phyloP scores from a whole-genome alignment of 2,113 vertebrate genomes.

The Xiphorhynchus elegans region DNA sequence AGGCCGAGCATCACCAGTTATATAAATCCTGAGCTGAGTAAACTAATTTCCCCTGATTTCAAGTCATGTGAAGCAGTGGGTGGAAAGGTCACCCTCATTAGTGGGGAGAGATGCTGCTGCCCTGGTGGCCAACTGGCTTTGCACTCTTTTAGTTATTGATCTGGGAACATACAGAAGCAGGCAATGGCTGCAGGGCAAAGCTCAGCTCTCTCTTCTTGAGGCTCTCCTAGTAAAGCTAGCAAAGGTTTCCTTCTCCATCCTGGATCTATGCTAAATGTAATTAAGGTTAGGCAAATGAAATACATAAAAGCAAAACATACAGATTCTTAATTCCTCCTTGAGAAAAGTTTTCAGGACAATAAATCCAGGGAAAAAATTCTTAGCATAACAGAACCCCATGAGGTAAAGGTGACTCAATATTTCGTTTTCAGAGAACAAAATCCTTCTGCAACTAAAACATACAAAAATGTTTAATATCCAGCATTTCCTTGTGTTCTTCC shows the following conservation, averaged over 20 bases:
- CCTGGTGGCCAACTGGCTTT: constrained; percentile 44
- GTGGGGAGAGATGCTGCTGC: constrained; percentile 26
- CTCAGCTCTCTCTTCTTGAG: neutral
- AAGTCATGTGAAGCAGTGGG: neutral
- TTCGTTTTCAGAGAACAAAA: constrained; percentile 13
- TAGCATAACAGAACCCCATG: neutral
- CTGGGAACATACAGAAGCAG: neutral
- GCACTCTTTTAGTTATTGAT: constrained; percentile 43
- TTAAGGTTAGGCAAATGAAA: neutral
- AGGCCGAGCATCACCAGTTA: neutral
- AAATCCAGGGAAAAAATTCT: neutral
- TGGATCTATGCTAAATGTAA: neutral
- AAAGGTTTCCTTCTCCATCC: neutral
- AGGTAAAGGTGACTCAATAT: neutral
- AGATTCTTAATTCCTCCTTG: neutral
- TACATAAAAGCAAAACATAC: neutral
- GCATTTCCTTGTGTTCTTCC: neutral
- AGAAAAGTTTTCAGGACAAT: neutral
- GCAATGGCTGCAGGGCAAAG: constrained; percentile 26
- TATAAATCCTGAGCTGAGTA: neutral
- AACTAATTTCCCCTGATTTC: constrained; percentile 46
- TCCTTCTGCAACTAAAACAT: neutral
- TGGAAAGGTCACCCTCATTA: constrained; percentile 64
- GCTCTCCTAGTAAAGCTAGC: constrained; percentile 7
- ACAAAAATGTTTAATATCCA: neutral